Evolutionary conservation across 2,888 invertebrate genomes (phyloP).

Genomic region (Tetanocera ferruginea): DNA sequence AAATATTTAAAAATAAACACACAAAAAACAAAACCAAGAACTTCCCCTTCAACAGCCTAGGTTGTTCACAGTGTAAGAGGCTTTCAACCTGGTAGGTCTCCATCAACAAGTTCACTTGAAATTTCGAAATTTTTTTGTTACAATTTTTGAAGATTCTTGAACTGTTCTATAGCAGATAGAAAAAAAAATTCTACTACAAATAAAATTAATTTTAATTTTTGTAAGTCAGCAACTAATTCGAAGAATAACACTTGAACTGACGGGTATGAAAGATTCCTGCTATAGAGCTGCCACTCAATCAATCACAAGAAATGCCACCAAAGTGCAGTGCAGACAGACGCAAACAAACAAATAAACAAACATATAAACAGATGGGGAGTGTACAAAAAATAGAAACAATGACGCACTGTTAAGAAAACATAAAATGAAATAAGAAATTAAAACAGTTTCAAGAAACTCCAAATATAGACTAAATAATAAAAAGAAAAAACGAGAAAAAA

Average conservation of each 20-base stretch:
- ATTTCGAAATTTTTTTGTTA: neutral
- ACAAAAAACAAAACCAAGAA: no score
- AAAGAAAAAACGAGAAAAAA: neutral
- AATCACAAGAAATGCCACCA: conserved; percentile 11
- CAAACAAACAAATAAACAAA: neutral
- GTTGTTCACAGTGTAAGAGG: neutral
- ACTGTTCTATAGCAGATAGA: neutral
- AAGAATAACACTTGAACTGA: conserved; percentile 18
- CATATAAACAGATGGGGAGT: neutral
- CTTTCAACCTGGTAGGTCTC: neutral
- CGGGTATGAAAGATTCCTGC: neutral
- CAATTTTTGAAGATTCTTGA: conserved; percentile 4
- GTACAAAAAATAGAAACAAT: neutral
- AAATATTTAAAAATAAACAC: no score
- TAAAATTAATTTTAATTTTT: conserved; percentile 3
- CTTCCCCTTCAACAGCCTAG: no score
- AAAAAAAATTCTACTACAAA: neutral
- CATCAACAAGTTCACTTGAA: conserved; percentile 16
- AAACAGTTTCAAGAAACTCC: neutral
- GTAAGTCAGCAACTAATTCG: neutral
- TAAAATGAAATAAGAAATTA: neutral
- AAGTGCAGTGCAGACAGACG: neutral
- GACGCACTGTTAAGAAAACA: neutral
- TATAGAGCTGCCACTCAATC: conserved; percentile 16
- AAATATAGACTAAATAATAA: neutral